phyloP scores from a whole-genome alignment of 1,140 invertebrate genomes.

The Drosophila navojoa region DNA sequence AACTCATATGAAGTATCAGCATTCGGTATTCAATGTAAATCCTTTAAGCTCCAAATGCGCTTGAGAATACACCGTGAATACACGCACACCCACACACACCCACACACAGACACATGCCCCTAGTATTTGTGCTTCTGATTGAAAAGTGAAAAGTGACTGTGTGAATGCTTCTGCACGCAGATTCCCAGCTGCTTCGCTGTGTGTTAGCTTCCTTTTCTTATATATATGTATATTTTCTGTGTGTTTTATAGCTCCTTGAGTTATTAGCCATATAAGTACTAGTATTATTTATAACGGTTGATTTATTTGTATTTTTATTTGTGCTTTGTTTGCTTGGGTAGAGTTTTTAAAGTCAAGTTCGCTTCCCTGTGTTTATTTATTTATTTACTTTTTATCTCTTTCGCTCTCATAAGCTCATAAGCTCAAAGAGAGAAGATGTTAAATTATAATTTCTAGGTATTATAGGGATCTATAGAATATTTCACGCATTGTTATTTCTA shows the following conservation, averaged over 20 bases:
- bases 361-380: too few relatives aligned
- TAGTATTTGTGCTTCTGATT: conserved; percentile 32
- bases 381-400: too few relatives aligned
- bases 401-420: too few relatives aligned
- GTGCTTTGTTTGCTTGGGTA: neutral
- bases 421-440: too few relatives aligned
- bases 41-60: conserved; percentile 78
- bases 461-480: too few relatives aligned
- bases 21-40: conserved; percentile 79
- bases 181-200: conserved; percentile 16
- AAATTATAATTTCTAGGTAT: too few relatives aligned
- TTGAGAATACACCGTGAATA: conserved; percentile 30
- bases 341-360: neutral
- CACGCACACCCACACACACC: neutral
- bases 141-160: conserved; percentile 44
- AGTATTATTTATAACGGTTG: neutral
- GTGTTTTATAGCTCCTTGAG: conserved; percentile 25
- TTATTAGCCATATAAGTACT: conserved; percentile 24
- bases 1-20: conserved; percentile 80
- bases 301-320: neutral
- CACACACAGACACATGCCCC: neutral
- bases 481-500: too few relatives aligned
- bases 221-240: conserved; percentile 20
- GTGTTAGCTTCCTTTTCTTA: conserved; percentile 13
- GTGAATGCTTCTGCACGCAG: conserved; percentile 18